Evolutionary conservation across 2,113 vertebrate genomes (phyloP), one percentile per base, ranked within the genome.

Genomic region (Amazona vittata): DNA sequence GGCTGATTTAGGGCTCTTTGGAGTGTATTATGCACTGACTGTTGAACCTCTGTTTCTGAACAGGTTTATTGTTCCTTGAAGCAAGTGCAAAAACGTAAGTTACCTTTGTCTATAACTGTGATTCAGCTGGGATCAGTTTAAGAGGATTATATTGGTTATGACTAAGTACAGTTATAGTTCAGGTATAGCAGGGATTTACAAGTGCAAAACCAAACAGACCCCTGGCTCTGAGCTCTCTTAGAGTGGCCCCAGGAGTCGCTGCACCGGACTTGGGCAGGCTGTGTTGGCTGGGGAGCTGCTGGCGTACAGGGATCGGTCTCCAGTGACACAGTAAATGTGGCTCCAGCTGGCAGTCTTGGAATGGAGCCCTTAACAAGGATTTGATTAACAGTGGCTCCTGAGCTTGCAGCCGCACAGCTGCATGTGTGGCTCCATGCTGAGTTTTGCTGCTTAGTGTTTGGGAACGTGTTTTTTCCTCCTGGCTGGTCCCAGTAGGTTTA

Each of bases 11-110:
- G 33, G 26, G 68, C 80, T 91, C 0, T 74, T 31, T 2, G 52
- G 74, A 65, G 41, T 78, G 10, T 57, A 7, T 44, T 63, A 39
- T 49, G 74, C 59, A 46, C 8, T 98, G 96, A 98, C 79, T 92
- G 37, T 98, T 67, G n/a, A 70, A 44, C 71, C 93, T 97, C 97
- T 98, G 76, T 97, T 97, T 98, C 96, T 89, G 19, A 70, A 82
- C 96, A 99, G 99, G 99, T 95, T 98, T 99, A 94, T 97, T 99
- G 97, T 99, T 99, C 96, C 98, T 99, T 74, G 99, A 99, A 98
- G 99, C 99, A 95, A 99, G 99, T 93, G 99, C 99, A 91, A 99
- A 99, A 98, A 99, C 99, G 99, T 99, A 98, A 99, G 99, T 99
- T 64, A 26, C 50, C 53, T 60, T 10, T 63, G 8, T 33, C 46